Evolutionary conservation across 2,888 invertebrate species (phyloP), one percentile per base, ranked within the genome.

Genomic region (Ditula angustiorana): DNA sequence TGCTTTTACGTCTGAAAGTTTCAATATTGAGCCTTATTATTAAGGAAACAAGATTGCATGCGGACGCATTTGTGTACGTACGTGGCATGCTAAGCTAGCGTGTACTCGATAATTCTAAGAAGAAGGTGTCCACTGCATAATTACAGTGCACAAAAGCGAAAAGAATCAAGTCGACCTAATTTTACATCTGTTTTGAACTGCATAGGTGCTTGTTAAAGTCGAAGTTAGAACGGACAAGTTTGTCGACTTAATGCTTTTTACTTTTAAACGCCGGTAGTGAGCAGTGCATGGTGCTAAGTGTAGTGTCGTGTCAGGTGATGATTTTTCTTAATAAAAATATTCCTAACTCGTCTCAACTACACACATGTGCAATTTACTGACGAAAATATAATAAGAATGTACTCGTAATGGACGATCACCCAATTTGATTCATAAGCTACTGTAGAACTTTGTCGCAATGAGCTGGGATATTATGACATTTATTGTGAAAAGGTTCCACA

Each of bases 51-150:
- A 30, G 23, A 28, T 37, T 50, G 30, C n/a, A 23, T 16, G 10
- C 19, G 24, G 23, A 5, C 19, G 49, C 56, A 53, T 21, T 19
- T 10, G 16, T 23, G 28, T 19, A 21, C 11, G 23, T 8, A n/a
- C 33, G n/a, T 49, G 10, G 21, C 16, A 21, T 16, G 26, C 49
- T 19, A 19, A 30, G 56, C 19, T 63, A 33, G 33, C 44, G 44
- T 50, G 4, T 19, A 21, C 41, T 52, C 21, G 57, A 57, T 63
- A 63, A 52, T 63, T 58, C 57, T 57, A 24, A 13, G 63, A 63
- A 63, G 44, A 58, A 63, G 33, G 63, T 58, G 63, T 52, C 57
- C 33, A 26, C 50, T 19, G 11, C 19, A 8, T 46, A 33, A 33
- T 13, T 13, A 24, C n/a, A n/a, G 10, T 8, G 46, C 10, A 4